Evolutionary conservation across 2,888 invertebrate species (phyloP).

Genomic region (Plagodis pulveraria): DNA sequence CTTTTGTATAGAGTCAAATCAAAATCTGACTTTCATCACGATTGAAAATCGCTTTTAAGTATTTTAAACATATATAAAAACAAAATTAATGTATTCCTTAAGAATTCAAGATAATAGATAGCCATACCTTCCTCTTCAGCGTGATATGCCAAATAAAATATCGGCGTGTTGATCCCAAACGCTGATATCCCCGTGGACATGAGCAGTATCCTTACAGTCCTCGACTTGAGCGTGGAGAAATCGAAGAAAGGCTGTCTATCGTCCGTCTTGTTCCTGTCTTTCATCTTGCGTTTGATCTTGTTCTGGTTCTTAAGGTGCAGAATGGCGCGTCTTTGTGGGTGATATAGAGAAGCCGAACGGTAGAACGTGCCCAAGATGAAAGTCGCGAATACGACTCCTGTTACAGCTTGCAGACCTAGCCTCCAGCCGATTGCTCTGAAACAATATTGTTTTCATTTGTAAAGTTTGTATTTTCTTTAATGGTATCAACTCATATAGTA

Average conservation of each 20-base stretch:
- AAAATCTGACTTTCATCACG: no score
- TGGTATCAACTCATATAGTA: no score
- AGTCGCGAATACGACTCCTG: slow-evolving; percentile 92
- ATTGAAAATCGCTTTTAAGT: no score
- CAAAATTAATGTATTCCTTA: no score
- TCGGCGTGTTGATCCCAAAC: slow-evolving; percentile 94
- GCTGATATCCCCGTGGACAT: slow-evolving; percentile 92
- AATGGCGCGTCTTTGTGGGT: slow-evolving; percentile 94
- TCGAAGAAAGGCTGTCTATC: slow-evolving; percentile 95
- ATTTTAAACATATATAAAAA: no score
- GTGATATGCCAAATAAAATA: slow-evolving; percentile 92
- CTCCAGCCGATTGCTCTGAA: slow-evolving; percentile 92
- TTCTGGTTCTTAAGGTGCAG: slow-evolving; percentile 94
- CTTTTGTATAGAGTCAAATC: no score
- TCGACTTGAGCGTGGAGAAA: slow-evolving; percentile 92
- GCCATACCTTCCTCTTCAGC: slow-evolving; percentile 89
- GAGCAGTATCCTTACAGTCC: slow-evolving; percentile 92
- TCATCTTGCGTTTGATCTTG: slow-evolving; percentile 90
- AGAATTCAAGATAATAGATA: no score
- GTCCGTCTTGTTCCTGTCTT: slow-evolving; percentile 90
- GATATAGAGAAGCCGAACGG: slow-evolving; percentile 94
- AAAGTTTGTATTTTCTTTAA: no score
- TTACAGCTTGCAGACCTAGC: slow-evolving; percentile 92
- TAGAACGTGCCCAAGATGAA: slow-evolving; percentile 95
- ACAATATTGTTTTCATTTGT: neutral